Evolutionary conservation across 2,888 invertebrate species (phyloP).

Genomic region (Furcula furcula): DNA sequence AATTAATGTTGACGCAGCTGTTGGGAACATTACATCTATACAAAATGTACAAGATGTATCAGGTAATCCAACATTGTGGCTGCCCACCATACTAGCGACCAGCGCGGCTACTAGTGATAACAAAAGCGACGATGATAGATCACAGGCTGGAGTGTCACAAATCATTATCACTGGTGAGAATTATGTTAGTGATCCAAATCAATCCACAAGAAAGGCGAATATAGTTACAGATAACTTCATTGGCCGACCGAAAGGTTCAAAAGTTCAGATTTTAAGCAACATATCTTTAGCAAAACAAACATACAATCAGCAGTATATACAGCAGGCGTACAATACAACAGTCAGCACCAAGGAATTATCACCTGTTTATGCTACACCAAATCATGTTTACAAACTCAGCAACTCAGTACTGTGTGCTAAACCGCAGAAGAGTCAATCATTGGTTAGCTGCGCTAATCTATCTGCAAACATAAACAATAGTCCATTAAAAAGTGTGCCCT

Average conservation of each 20-base stretch:
- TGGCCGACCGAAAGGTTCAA: conserved; percentile 63
- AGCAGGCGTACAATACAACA: too few relatives aligned
- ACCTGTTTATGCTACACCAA: conserved; percentile 66
- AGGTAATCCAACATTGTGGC: conserved; percentile 70
- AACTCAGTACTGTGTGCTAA: conserved; percentile 70
- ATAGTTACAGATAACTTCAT: conserved; percentile 68
- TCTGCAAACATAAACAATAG: conserved; percentile 61
- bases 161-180: conserved; percentile 75
- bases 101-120: conserved; percentile 54
- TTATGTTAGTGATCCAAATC: conserved; percentile 61
- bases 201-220: conserved; percentile 58
- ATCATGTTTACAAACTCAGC: conserved; percentile 71
- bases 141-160: conserved; percentile 66
- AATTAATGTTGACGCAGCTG: conserved; percentile 73
- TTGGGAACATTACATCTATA: conserved; percentile 71
- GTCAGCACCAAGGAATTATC: conserved; percentile 62
- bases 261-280: conserved; percentile 77
- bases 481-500: conserved; percentile 69
- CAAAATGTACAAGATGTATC: conserved; percentile 75
- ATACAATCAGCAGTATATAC: conserved; percentile 65
- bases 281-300: conserved; percentile 71
- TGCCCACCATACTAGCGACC: conserved; percentile 71
- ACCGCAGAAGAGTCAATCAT: conserved; percentile 63
- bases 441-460: conserved; percentile 64
- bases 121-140: conserved; percentile 63